Percentiles rank a stretch among this genome's conserved stretches.
Evolutionary conservation across 1,140 invertebrate genomes (phyloP).

Genomic region (Gyrodactylus salaris): DNA sequence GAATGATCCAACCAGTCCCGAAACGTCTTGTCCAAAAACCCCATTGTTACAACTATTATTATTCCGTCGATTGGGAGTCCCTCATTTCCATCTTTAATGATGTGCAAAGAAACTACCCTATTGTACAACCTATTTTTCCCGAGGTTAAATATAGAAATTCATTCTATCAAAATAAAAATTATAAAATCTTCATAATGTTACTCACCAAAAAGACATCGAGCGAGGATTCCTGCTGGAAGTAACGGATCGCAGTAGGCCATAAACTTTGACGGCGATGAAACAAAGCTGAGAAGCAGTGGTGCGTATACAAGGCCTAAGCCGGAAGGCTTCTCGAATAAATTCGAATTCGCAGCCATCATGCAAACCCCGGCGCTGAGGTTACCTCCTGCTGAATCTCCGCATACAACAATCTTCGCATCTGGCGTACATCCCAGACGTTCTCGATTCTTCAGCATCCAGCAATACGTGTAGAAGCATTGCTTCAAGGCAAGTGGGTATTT

Average conservation of each 20-base stretch:
- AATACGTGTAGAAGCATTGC: constrained; percentile 67
- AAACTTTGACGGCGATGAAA: constrained; percentile 59
- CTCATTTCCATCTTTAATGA: too few species aligned
- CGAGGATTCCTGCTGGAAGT: constrained; percentile 42
- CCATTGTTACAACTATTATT: too few species aligned
- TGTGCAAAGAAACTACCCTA: too few species aligned
- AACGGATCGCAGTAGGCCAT: constrained; percentile 67
- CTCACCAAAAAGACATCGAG: constrained; percentile 22
- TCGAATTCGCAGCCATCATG: constrained; percentile 39
- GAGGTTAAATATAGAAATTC: too few species aligned
- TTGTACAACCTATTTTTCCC: too few species aligned
- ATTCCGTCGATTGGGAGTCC: too few species aligned
- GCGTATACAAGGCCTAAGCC: constrained; percentile 53
- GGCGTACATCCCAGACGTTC: constrained; percentile 25
- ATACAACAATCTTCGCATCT: constrained; percentile 26
- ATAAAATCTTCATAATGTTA: background rate
- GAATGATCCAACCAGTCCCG: too few species aligned
- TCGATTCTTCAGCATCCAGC: constrained; percentile 32
- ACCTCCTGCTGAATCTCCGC: constrained; percentile 60
- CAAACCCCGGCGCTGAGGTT: constrained; percentile 44
- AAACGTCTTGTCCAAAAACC: too few species aligned
- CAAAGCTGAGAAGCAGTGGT: constrained; percentile 30
- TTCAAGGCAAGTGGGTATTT: constrained; percentile 43
- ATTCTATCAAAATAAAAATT: too few species aligned
- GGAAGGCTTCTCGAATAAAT: constrained; percentile 35